Evolutionary conservation across 2,113 vertebrate species (phyloP), one percentile per base, ranked within the genome.

Genomic region (Redunca redunca): DNA sequence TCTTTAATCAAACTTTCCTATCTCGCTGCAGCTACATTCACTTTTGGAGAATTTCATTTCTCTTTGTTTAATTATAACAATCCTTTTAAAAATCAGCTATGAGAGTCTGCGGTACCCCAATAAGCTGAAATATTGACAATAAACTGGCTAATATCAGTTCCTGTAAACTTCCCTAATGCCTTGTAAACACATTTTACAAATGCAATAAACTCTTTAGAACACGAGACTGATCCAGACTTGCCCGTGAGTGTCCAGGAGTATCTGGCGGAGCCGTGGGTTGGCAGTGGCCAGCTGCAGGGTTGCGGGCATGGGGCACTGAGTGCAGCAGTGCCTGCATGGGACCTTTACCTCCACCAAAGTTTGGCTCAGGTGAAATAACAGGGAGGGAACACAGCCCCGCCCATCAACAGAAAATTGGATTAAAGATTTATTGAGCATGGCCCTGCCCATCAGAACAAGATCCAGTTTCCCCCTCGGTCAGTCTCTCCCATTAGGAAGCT

Each of bases 31-130:
- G 93, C 95, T 85, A 28, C 55, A 82, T 98, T 97, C 84, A 97
- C 88, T 95, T 96, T 97, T 97, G 90, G 92, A 95, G 97, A 97
- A 94, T 97, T 97, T 94, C 21, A 96, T 88, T 98, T 98, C 90
- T 93, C 92, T 98, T 98, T 96, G 82, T 97, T 97, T 90, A 95
- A 86, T 86, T 83, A 86, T 43, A 93, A 60, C 46, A 93, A 83
- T 43, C 90, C 88, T 93, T 92, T 77, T 64, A 94, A 95, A 97
- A 90, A 97, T 80, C 87, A 58, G 40, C 82, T 95, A 90, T 74
- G 96, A 96, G 52, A 96, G 93, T 95, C 93, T 64, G 94, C 5
- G 15, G n/a, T 60, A 33, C 23, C 71, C 81, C 62, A 58, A 83
- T 94, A 97, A 98, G 96, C 46, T 53, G 88, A 98, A 96, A 78